Evolutionary conservation across 2,888 invertebrate genomes (phyloP), one percentile per base, ranked within the genome.

Genomic region (Pyrocoelia pectoralis): DNA sequence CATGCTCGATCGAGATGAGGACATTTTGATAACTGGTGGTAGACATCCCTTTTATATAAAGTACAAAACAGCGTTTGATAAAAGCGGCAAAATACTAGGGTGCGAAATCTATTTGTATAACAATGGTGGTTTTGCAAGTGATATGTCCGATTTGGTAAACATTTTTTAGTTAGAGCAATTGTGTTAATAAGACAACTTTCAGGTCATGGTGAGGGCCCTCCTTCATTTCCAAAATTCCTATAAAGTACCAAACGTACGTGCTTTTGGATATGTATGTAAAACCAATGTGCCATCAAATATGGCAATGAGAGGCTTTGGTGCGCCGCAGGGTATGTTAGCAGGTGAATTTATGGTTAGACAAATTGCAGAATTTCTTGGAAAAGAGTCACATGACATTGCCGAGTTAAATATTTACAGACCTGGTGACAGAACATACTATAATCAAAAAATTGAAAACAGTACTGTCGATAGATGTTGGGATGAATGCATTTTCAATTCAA

Each of bases 231-330:
- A 92, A 80, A 96, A 95, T 79, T 86, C 91, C 0, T 97, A 97
- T 80, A 86, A 86, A 68, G 88, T 96, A 66, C 91, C 92, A 0
- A 88, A 91, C 70, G 84, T 89, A 0, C 86, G 87, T 68, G 87
- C 93, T 0, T 85, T 83, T 9, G 93, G 93, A 0, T 87, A 87
- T 74, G 83, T 89, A 9, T 97, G 97, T 76, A 91, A 87, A 81
- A 98, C 97, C 0, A 96, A 98, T 83, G 79, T 94, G 52, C 90
- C 95, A 0, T 95, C 95, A 0, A 95, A 95, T 77, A 97, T 97
- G 0, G 97, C 97, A 0, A 97, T 97, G 75, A 84, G 97, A 72
- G 95, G 95, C 1, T 96, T 95, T 74, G 96, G 96, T 5, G 94
- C 90, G 0, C 96, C 96, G 0, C 96, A 96, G 71, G 95, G 92